Base-by-base conservation (phyloP, 2,113 vertebrate species). In the Bos indicus region DNA sequence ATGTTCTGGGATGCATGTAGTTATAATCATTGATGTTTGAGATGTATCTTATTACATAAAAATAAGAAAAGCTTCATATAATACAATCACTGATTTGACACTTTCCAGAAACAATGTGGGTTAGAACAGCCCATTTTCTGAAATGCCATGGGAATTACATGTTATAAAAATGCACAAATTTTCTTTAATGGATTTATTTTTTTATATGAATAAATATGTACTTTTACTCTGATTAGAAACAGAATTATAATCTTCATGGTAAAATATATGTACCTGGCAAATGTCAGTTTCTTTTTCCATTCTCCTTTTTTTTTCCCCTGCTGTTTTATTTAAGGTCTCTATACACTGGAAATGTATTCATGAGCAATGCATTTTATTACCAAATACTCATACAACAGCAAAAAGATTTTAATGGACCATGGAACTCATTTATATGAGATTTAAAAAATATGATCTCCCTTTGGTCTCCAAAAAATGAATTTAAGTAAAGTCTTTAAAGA, bases 401-500 rank as follows among this genome's bases (percentile, higher is more conserved):
- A 87, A 93, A 94, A 80, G 48, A 59, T 94, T 52, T 96, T 96
- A 97, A 94, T 98, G 81, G 46, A n/a, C 46, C 85, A 83, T 90
- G 62, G 85, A 96, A 90, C 56, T 97, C 90, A 97, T 96, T 97
- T 96, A 84, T 90, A 60, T 94, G 85, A 94, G 36, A 94, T 96
- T 92, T 93, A 0, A 94, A 95, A 97, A 94, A 71, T 92, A 86
- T 86, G 60, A 96, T 96, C 96, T 98, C 48, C 88, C 43, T 51
- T 96, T 96, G 91, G 77, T 82, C 36, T 96, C 26, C 12, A 48
- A 94, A 83, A 93, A 93, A 93, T 51, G 90, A 96, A 57, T 92
- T 98, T 96, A 96, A 96, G 82, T 96, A 92, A 93, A 96, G n/a
- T 91, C 77, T 94, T 95, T 92, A 92, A 87, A 95, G 81, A 91